Evolutionary conservation across 2,113 vertebrate genomes (phyloP).

Genomic region (Sapajus apella): DNA sequence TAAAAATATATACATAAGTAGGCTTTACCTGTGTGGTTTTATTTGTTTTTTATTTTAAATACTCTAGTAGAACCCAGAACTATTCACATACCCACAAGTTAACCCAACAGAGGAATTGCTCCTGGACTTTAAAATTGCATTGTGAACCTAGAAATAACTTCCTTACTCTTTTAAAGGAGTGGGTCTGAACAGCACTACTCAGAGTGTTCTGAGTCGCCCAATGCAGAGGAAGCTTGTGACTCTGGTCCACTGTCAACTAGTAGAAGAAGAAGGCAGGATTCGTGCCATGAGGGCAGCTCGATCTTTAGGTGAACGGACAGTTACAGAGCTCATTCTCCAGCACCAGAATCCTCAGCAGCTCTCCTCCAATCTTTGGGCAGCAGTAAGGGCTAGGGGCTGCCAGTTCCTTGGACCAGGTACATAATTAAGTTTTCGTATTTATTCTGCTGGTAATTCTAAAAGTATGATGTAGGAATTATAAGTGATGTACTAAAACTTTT

Average conservation of each 20-base stretch:
- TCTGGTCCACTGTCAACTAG: slow-evolving; percentile 97
- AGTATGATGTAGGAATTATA: not conserved
- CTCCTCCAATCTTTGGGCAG: slow-evolving; percentile 99
- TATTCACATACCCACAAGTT: not conserved
- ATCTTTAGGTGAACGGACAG: slow-evolving; percentile 96
- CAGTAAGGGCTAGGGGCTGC: slow-evolving; percentile 96
- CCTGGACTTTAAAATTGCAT: not conserved
- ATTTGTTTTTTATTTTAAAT: slow-evolving; percentile 50
- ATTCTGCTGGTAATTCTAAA: not conserved
- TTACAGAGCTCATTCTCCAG: slow-evolving; percentile 98
- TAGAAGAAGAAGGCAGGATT: slow-evolving; percentile 97
- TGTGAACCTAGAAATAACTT: slow-evolving; percentile 42
- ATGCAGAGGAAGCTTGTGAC: slow-evolving; percentile 99
- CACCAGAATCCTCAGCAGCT: slow-evolving; percentile 99
- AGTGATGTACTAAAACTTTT: not conserved
- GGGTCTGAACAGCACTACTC: slow-evolving; percentile 95
- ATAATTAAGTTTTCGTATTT: slow-evolving; percentile 4
- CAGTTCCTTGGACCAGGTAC: slow-evolving; percentile 99
- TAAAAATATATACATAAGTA: slow-evolving; percentile 12
- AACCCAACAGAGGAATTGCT: not conserved
- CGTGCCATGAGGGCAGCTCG: slow-evolving; percentile 97
- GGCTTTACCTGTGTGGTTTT: not conserved
- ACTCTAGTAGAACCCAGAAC: not conserved
- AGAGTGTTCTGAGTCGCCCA: slow-evolving; percentile 97
- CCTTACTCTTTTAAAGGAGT: slow-evolving; percentile 88